A percentile compares a stretch with the other conserved stretches of the same genome.
These are phyloP conservation scores for Smittia aterrima DNA, from an alignment of 2,888 invertebrate species.

Conservation along the genomic window DNA sequence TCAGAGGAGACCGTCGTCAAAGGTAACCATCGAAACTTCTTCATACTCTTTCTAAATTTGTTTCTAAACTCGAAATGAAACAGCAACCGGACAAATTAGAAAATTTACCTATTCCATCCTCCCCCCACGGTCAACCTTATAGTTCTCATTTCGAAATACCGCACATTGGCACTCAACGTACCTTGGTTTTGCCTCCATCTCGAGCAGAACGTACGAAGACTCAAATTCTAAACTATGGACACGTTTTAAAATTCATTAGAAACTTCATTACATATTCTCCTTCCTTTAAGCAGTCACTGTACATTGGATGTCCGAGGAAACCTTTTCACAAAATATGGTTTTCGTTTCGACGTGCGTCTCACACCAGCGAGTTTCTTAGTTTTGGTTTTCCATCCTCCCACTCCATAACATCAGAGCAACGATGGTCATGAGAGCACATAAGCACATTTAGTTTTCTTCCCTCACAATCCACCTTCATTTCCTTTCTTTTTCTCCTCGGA, in stretches of 20 bases:
- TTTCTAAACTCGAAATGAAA: too few relatives aligned
- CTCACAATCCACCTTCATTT: slow-evolving; percentile 26
- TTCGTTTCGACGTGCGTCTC: not conserved
- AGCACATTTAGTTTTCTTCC: slow-evolving; percentile 35
- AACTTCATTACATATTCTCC: slow-evolving; percentile 34
- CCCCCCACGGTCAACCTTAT: not conserved
- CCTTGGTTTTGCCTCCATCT: slow-evolving; percentile 23
- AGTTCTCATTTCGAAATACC: slow-evolving; percentile 13
- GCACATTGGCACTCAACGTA: slow-evolving; percentile 32
- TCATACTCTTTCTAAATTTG: too few relatives aligned
- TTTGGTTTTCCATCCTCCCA: not conserved
- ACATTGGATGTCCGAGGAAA: not conserved
- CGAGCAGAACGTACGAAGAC: not conserved
- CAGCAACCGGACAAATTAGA: too few relatives aligned
- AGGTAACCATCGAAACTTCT: too few relatives aligned
- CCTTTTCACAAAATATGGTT: not conserved
- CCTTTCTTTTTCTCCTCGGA: not conserved
- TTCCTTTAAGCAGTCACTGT: not conserved
- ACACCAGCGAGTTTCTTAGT: slow-evolving; percentile 1
- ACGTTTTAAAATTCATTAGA: slow-evolving; percentile 41
- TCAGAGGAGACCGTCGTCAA: too few relatives aligned
- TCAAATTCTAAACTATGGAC: not conserved
- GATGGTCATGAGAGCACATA: slow-evolving; percentile 25
- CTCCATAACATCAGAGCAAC: not conserved
- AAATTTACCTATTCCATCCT: not conserved